Evolutionary conservation across 1,140 invertebrate genomes (phyloP).

Genomic region (Lepidurus packardi): DNA sequence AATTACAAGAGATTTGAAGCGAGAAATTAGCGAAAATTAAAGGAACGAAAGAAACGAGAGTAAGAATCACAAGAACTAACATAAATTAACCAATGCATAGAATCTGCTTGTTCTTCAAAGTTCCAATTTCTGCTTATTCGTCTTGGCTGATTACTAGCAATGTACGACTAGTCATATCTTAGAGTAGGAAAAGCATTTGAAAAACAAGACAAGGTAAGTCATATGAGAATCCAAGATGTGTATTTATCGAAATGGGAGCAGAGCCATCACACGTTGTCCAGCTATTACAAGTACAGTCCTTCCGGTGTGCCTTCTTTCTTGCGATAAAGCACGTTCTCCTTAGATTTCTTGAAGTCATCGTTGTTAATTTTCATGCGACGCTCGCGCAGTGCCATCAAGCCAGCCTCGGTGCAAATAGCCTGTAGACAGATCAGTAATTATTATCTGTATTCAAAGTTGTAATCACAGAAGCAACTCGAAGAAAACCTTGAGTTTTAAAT

Average conservation of each 20-base stretch:
- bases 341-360: conserved; percentile 99
- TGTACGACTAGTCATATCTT: neutral
- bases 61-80: too few relatives aligned
- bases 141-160: neutral
- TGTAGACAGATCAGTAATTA: conserved; percentile 45
- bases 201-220: neutral
- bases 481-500: neutral
- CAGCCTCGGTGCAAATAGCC: conserved; percentile 99
- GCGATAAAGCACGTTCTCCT: conserved; percentile 97
- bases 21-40: too few relatives aligned
- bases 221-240: conserved; percentile 4
- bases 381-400: conserved; percentile 93
- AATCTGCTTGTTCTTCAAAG: neutral
- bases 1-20: too few relatives aligned
- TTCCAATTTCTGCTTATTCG: neutral
- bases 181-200: neutral
- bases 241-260: neutral
- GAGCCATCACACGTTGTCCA: neutral
- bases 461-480: neutral
- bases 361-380: conserved; percentile 99
- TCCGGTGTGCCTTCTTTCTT: conserved; percentile 99
- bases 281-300: conserved; percentile 86
- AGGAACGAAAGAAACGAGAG: neutral
- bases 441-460: neutral
- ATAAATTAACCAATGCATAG: neutral